phyloP scores from a whole-genome alignment of 2,113 vertebrate species.

The Corythornis cristatus region DNA sequence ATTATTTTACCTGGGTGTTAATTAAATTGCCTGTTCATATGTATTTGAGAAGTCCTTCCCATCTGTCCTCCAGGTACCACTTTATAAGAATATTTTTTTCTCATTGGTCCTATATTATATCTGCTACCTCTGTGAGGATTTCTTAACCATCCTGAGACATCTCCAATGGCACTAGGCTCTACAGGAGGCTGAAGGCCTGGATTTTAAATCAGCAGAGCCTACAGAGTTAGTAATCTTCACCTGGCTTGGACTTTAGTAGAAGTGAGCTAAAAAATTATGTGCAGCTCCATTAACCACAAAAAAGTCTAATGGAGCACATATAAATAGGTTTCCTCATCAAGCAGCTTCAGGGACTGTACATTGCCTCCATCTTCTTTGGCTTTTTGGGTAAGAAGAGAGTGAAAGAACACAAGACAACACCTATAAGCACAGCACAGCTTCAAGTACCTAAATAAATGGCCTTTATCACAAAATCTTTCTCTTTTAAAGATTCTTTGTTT shows the following conservation, averaged over 20 bases:
- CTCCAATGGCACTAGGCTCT: no score
- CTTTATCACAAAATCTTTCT: neutral
- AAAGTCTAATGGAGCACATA: neutral
- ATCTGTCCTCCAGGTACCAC: neutral
- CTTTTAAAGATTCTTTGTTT: neutral
- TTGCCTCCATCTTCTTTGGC: neutral
- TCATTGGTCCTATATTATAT: neutral
- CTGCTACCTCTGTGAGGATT: neutral
- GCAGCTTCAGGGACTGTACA: neutral
- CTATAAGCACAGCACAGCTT: neutral
- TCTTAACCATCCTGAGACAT: neutral
- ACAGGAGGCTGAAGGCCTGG: neutral
- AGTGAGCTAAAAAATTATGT: neutral
- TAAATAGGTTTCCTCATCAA: no score
- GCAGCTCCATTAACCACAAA: neutral
- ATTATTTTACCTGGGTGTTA: neutral
- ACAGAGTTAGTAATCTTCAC: neutral
- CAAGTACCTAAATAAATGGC: neutral
- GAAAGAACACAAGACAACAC: fast-evolving
- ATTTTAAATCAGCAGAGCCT: neutral
- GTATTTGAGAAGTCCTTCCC: neutral
- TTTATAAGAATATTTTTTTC: neutral
- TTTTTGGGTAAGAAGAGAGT: neutral
- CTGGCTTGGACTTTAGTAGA: neutral
- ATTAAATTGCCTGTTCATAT: neutral